These are phyloP conservation scores for Heliornis fulica DNA, from an alignment of 2,113 vertebrate species.

Conservation along the genomic window DNA sequence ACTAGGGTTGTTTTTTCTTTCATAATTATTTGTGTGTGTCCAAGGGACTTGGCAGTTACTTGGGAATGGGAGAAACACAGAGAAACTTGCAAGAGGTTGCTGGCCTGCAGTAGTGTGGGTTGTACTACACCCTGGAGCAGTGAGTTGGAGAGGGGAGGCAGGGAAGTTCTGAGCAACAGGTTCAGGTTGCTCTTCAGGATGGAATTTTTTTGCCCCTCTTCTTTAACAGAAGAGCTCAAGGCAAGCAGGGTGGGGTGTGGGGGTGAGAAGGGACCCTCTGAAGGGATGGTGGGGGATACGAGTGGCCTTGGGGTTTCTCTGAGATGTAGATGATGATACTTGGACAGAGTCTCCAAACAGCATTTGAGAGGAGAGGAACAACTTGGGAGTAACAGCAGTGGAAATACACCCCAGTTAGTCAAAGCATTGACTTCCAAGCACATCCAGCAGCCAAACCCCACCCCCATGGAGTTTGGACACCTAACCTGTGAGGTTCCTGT, in stretches of 20 bases:
- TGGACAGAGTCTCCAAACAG: not conserved
- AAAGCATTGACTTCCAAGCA: not conserved
- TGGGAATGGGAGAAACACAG: not conserved
- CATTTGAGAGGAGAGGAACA: not conserved
- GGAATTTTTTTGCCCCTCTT: not conserved
- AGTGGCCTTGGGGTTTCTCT: not conserved
- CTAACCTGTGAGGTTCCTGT: not conserved
- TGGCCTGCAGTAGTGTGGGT: not conserved
- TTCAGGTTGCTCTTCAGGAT: not conserved
- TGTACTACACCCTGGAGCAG: not conserved
- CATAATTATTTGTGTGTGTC: too few species aligned
- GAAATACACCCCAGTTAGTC: not conserved
- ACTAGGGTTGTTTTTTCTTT: not conserved
- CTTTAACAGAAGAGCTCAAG: not conserved
- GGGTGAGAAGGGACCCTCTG: not conserved
- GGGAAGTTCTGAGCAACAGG: not conserved
- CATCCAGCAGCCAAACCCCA: not conserved
- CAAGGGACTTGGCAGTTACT: fast-evolving
- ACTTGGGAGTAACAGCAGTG: not conserved
- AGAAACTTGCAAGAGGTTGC: fast-evolving
- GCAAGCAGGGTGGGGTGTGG: not conserved
- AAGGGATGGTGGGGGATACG: not conserved
- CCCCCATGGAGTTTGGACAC: not conserved
- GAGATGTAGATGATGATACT: not conserved
- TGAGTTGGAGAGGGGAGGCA: not conserved